Percentiles rank a stretch among this genome's conserved stretches.
Conservation (phyloP, 1,140 invertebrate genomes). For the Drosophila fuyamai region DNA sequence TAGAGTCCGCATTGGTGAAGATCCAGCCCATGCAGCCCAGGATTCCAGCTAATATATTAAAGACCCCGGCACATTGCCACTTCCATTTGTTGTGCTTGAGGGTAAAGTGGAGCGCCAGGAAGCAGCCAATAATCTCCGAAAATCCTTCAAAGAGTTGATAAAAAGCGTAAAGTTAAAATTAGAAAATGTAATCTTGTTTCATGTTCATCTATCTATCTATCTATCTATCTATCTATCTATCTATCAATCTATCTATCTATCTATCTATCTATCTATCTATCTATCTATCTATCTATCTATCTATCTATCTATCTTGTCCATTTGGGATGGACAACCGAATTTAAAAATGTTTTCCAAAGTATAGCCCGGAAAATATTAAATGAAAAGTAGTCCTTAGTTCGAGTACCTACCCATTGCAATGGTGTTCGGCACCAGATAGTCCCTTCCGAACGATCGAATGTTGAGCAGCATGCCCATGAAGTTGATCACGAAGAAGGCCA, state of each 20-base stretch:
- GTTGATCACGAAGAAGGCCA: conserved; percentile 82
- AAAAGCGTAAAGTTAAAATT: too few relatives aligned
- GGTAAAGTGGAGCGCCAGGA: conserved; percentile 74
- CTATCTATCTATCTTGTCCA: too few relatives aligned
- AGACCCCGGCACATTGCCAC: conserved; percentile 78
- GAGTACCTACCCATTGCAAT: conserved; percentile 82
- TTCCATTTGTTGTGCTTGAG: conserved; percentile 82
- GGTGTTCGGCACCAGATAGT: conserved; percentile 82
- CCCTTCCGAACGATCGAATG: conserved; percentile 83
- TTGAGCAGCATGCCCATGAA: conserved; percentile 85
- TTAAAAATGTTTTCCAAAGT: too few relatives aligned
- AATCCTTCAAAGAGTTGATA: conserved; percentile 47
- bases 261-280: too few relatives aligned
- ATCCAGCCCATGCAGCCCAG: conserved; percentile 81
- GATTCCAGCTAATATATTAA: conserved; percentile 84
- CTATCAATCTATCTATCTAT: too few relatives aligned
- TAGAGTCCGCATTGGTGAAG: conserved; percentile 57
- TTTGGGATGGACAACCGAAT: too few relatives aligned
- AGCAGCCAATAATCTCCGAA: conserved; percentile 81
- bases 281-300: too few relatives aligned
- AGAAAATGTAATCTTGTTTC: too few relatives aligned
- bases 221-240: too few relatives aligned
- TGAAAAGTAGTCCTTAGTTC: too few relatives aligned
- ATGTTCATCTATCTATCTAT: too few relatives aligned
- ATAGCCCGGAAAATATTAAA: too few relatives aligned